Conservation (phyloP, 2,113 vertebrate species). For the Myrmecophaga tridactyla region DNA sequence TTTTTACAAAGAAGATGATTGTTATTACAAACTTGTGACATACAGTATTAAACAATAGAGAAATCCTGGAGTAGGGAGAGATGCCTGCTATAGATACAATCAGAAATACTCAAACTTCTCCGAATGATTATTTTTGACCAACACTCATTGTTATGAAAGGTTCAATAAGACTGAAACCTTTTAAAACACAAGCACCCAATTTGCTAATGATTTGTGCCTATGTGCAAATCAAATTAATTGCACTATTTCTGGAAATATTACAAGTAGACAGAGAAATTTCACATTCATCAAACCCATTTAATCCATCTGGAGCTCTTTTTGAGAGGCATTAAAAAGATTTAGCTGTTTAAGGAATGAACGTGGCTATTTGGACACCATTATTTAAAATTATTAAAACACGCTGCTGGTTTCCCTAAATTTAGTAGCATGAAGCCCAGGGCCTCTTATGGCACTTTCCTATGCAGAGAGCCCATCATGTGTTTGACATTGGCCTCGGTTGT, state of each 20-base stretch:
- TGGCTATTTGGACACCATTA: conserved; percentile 81
- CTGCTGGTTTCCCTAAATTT: conserved; percentile 67
- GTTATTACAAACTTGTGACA: conserved; percentile 47
- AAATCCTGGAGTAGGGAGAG: not conserved
- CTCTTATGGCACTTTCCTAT: conserved; percentile 27
- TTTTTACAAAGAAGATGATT: conserved; percentile 44
- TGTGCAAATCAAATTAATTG: conserved; percentile 82
- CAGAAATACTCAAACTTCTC: not conserved
- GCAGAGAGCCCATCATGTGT: not conserved
- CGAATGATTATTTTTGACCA: not conserved
- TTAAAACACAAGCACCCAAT: conserved; percentile 71
- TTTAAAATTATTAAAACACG: conserved; percentile 79
- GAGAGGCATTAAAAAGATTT: conserved; percentile 81
- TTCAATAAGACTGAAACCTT: conserved; percentile 73
- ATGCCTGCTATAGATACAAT: not conserved
- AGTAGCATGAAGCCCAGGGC: conserved; percentile 4
- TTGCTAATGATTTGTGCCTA: conserved; percentile 80
- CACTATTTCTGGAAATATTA: conserved; percentile 82
- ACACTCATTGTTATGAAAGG: conserved; percentile 46
- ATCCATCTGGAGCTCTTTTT: conserved; percentile 77
- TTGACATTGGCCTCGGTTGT: conserved; percentile 59
- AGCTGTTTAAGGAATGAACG: conserved; percentile 77
- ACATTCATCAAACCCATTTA: conserved; percentile 81
- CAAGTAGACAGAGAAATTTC: conserved; percentile 74
- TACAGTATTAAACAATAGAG: not conserved